Evolutionary conservation across 2,797 vertebrate species (phyloP).

Genomic region (Alfaro cultratus): DNA sequence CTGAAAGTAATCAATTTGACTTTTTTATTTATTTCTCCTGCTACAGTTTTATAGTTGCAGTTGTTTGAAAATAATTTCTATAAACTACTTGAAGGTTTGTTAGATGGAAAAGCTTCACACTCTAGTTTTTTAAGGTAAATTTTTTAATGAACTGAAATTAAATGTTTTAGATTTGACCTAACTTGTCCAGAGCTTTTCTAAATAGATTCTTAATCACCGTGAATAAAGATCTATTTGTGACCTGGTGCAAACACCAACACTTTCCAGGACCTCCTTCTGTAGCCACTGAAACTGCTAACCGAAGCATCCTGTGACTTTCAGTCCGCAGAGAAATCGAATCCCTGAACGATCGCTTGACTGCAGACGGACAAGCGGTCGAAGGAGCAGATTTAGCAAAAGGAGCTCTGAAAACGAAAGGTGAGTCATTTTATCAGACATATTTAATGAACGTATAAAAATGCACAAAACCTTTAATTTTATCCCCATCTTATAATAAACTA

Average conservation of each 20-base stretch:
- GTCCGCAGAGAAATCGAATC: slow-evolving; percentile 96
- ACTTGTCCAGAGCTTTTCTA: neutral
- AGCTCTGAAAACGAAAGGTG: slow-evolving; percentile 97
- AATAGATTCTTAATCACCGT: neutral
- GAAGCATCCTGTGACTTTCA: slow-evolving; percentile 57
- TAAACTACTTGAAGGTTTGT: neutral
- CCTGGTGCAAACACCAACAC: neutral
- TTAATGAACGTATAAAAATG: neutral
- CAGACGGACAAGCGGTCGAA: slow-evolving; percentile 91
- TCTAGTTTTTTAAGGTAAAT: neutral
- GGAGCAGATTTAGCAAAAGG: slow-evolving; percentile 95
- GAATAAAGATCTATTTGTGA: neutral
- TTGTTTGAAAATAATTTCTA: neutral
- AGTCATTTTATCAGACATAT: slow-evolving; percentile 11
- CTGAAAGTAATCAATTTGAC: neutral
- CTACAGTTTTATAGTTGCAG: neutral
- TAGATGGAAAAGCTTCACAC: neutral
- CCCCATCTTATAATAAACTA: neutral
- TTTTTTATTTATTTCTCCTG: neutral
- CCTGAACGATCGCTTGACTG: slow-evolving; percentile 92
- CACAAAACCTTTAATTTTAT: neutral
- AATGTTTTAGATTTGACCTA: neutral
- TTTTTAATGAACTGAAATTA: neutral
- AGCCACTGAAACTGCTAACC: slow-evolving; percentile 1
- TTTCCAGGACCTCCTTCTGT: neutral